A percentile compares a stretch with the other conserved stretches of the same genome.
These are phyloP conservation scores for Leptopilina syphax DNA, from an alignment of 2,888 invertebrate species.

Conservation along the genomic window DNA sequence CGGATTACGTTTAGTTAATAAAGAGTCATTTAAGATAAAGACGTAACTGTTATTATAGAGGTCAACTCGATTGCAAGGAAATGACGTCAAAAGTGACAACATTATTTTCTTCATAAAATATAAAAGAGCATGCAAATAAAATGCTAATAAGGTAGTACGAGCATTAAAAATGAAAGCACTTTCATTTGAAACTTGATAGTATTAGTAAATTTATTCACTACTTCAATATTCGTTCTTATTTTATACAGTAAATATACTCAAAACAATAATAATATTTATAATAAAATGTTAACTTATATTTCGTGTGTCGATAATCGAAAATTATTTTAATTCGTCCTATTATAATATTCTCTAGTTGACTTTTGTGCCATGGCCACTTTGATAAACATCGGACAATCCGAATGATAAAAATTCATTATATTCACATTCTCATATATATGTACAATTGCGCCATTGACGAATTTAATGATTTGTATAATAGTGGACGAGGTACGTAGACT, in stretches of 20 bases:
- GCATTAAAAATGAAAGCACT: not conserved
- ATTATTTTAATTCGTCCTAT: conserved; percentile 8
- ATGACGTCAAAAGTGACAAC: not conserved
- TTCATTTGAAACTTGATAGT: not conserved
- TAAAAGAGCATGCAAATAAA: not conserved
- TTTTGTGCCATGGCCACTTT: conserved; percentile 33
- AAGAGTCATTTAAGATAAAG: conserved; percentile 6
- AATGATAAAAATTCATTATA: conserved; percentile 34
- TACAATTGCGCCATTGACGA: conserved; percentile 36
- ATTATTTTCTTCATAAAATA: not conserved
- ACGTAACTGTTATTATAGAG: not conserved
- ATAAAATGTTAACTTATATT: not conserved
- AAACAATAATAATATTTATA: conserved; percentile 2
- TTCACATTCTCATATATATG: conserved; percentile 19
- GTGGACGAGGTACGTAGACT: not conserved
- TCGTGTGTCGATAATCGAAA: conserved; percentile 6
- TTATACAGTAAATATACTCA: conserved; percentile 9
- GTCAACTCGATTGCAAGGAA: conserved; percentile 7
- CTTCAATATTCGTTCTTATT: conserved; percentile 20
- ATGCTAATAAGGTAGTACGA: not conserved
- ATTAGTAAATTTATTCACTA: conserved; percentile 18
- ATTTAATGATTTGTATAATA: conserved; percentile 16
- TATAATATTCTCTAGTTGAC: conserved; percentile 12
- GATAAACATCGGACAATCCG: conserved; percentile 9
- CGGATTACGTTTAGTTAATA: conserved; percentile 20